A percentile compares a stretch with the other conserved stretches of the same genome.
Evolutionary conservation across 2,797 vertebrate species (phyloP).

Genomic region (Cuniculus paca): DNA sequence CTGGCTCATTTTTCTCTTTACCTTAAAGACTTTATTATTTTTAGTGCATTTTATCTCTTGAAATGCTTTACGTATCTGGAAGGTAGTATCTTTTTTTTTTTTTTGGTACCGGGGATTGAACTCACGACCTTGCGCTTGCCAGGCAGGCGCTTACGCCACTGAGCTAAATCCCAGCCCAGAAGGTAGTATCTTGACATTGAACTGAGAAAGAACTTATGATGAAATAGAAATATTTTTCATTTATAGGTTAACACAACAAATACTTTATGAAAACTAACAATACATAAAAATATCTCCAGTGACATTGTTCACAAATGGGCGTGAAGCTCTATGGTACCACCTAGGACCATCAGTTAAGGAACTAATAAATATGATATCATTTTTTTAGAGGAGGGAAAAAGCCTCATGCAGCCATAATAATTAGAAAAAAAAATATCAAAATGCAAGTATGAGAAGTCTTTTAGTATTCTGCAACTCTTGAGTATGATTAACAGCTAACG

Average conservation of each 20-base stretch:
- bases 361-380: neutral
- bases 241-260: constrained; percentile 73
- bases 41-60: constrained; percentile 68
- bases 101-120: too few species aligned
- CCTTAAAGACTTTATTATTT: constrained; percentile 11
- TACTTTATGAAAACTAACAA: constrained; percentile 45
- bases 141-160: too few species aligned
- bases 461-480: neutral
- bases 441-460: neutral
- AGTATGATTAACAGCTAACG: neutral
- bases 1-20: constrained; percentile 43
- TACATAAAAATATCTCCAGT: neutral
- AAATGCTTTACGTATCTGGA: constrained; percentile 78
- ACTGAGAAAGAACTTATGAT: constrained; percentile 74
- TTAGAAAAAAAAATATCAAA: constrained; percentile 37
- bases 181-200: constrained; percentile 76
- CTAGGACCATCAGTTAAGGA: neutral
- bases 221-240: constrained; percentile 75
- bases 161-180: too few species aligned
- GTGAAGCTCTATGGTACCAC: neutral
- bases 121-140: too few species aligned
- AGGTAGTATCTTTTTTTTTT: constrained; percentile 54
- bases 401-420: neutral
- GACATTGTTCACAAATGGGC: neutral
- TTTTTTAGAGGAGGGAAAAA: constrained; percentile 11